phyloP scores from a whole-genome alignment of 1,140 invertebrate genomes.

The Leucophenga varia region DNA sequence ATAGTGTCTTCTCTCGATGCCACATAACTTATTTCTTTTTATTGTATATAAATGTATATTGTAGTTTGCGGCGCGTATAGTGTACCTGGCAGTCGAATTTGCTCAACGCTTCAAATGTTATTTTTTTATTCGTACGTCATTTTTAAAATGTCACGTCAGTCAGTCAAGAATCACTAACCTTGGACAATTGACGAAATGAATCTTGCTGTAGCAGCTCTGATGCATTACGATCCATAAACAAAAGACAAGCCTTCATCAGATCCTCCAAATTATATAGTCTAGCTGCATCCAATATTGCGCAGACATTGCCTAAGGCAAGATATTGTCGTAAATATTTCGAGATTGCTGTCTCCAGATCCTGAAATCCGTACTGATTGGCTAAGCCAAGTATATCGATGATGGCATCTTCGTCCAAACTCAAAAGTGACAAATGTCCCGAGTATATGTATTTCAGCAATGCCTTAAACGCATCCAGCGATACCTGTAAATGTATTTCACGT shows the following conservation, averaged over 20 bases:
- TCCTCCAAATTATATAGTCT: slow-evolving; percentile 65
- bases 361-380: slow-evolving; percentile 94
- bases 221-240: slow-evolving; percentile 89
- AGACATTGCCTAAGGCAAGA: slow-evolving; percentile 85
- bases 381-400: slow-evolving; percentile 85
- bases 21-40: no score
- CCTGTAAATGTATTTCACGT: slow-evolving; percentile 81
- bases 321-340: slow-evolving; percentile 91
- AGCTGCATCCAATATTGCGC: slow-evolving; percentile 89
- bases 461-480: slow-evolving; percentile 87
- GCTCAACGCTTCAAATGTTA: no score
- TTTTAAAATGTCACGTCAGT: neutral
- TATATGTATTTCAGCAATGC: slow-evolving; percentile 93
- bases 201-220: slow-evolving; percentile 80
- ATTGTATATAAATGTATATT: no score
- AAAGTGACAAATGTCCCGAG: slow-evolving; percentile 80
- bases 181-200: slow-evolving; percentile 80
- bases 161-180: slow-evolving; percentile 60
- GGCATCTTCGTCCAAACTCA: slow-evolving; percentile 80
- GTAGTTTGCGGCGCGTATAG: no score
- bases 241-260: slow-evolving; percentile 68
- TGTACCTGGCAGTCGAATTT: no score
- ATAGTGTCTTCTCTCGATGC: no score
- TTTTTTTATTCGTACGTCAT: no score
- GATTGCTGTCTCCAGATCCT: slow-evolving; percentile 85